Evolutionary conservation across 1,140 invertebrate genomes (phyloP).

Genomic region (Pseudomyrmex sp.): DNA sequence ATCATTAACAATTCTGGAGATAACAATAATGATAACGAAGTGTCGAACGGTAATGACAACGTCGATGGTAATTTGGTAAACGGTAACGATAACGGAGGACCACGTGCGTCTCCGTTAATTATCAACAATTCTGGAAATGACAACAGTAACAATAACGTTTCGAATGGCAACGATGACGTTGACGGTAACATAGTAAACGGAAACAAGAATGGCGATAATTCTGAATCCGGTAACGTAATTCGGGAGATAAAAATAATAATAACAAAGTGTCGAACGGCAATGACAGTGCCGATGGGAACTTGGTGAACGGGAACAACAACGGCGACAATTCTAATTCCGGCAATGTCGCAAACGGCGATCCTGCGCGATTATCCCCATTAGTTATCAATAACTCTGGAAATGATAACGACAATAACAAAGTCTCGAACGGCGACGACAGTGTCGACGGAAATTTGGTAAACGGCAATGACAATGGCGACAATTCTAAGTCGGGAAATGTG

Average conservation of each 20-base stretch:
- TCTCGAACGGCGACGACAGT: not conserved
- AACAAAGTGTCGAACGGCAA: too few relatives aligned
- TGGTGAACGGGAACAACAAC: not conserved
- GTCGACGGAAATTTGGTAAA: constrained; percentile 47
- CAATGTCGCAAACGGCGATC: not conserved
- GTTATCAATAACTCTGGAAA: not conserved
- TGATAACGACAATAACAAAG: constrained; percentile 4
- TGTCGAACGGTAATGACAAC: too few relatives aligned
- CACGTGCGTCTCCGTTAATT: too few relatives aligned
- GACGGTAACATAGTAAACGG: constrained; percentile 16
- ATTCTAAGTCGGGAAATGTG: not conserved
- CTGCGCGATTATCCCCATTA: too few relatives aligned
- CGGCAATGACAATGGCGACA: constrained; percentile 53
- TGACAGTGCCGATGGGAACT: constrained; percentile 3
- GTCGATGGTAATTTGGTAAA: constrained; percentile 17
- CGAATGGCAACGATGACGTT: not conserved
- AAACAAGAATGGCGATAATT: constrained; percentile 17
- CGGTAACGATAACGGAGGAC: not conserved
- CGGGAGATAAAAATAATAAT: too few relatives aligned
- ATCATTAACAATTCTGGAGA: not conserved
- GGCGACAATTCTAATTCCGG: not conserved
- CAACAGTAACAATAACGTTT: constrained; percentile 24
- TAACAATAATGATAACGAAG: constrained; percentile 26
- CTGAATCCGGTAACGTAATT: not conserved
- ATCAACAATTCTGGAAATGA: not conserved